phyloP scores from a whole-genome alignment of 2,797 vertebrate genomes.

The Oophaga sylvatica region DNA sequence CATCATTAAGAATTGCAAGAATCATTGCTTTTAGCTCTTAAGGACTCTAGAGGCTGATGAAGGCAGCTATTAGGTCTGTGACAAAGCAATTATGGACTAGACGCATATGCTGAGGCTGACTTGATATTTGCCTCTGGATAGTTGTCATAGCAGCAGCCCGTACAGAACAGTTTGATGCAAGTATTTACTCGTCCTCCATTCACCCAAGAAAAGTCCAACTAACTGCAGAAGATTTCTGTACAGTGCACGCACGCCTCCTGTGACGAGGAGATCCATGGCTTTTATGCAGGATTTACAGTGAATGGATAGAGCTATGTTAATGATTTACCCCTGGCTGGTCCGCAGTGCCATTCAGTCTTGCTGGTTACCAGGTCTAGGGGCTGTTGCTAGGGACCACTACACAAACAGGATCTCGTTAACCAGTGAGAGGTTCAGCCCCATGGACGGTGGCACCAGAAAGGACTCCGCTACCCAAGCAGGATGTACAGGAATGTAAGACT shows the following conservation, averaged over 20 bases:
- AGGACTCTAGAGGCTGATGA: slow-evolving; percentile 61
- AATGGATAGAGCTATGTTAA: slow-evolving; percentile 60
- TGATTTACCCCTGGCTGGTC: slow-evolving; percentile 23
- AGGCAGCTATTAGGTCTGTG: slow-evolving; percentile 71
- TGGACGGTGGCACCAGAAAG: not conserved
- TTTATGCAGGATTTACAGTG: slow-evolving; percentile 44
- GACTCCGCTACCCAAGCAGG: not conserved
- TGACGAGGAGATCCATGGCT: not conserved
- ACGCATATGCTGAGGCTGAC: slow-evolving; percentile 69
- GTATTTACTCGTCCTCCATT: slow-evolving; percentile 31
- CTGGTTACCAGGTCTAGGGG: slow-evolving; percentile 17
- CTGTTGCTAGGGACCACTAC: slow-evolving; percentile 58
- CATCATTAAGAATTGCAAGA: slow-evolving; percentile 62
- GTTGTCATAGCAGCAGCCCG: slow-evolving; percentile 79
- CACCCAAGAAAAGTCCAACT: slow-evolving; percentile 41
- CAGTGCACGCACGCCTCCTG: not conserved
- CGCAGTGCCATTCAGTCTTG: not conserved
- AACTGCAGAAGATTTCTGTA: slow-evolving; percentile 58
- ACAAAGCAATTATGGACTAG: slow-evolving; percentile 70
- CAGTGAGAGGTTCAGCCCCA: slow-evolving; percentile 56
- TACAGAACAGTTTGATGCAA: slow-evolving; percentile 65
- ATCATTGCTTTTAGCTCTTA: slow-evolving; percentile 65
- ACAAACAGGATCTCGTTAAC: slow-evolving; percentile 58
- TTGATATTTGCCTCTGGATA: slow-evolving; percentile 74
- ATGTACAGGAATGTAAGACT: slow-evolving; percentile 28